Evolutionary conservation across 2,888 invertebrate species (phyloP).

Genomic region (Drosophila fungiperda): DNA sequence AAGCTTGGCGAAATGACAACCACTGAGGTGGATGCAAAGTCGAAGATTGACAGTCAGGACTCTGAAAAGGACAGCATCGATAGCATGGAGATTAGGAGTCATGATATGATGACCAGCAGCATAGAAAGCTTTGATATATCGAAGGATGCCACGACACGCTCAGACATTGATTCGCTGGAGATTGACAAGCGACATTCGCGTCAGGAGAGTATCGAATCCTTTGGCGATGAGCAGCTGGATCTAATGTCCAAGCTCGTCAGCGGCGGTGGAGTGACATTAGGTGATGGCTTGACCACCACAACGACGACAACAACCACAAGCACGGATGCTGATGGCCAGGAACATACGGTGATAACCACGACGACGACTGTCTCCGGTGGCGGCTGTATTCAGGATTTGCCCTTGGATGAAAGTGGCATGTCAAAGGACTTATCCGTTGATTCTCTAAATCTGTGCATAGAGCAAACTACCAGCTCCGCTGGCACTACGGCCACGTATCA

Average conservation of each 20-base stretch:
- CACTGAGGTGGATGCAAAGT: constrained; percentile 87
- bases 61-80: constrained; percentile 88
- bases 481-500: constrained; percentile 94
- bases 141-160: constrained; percentile 83
- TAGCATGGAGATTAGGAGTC: constrained; percentile 88
- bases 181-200: constrained; percentile 81
- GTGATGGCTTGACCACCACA: constrained; percentile 78
- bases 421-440: constrained; percentile 84
- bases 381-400: constrained; percentile 60
- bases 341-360: constrained; percentile 74
- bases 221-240: constrained; percentile 81
- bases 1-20: constrained; percentile 88
- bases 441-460: constrained; percentile 87
- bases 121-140: constrained; percentile 86
- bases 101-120: constrained; percentile 87
- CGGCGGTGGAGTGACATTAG: constrained; percentile 62
- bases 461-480: constrained; percentile 90
- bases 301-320: constrained; percentile 81
- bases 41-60: constrained; percentile 81
- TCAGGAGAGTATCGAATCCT: constrained; percentile 84
- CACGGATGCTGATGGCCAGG: constrained; percentile 79
- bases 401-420: constrained; percentile 64
- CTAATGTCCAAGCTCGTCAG: constrained; percentile 69
- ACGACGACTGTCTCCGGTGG: constrained; percentile 66
- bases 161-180: constrained; percentile 84